Base-by-base conservation (phyloP, 1,140 invertebrate genomes). In the Bombus pyrosoma region DNA sequence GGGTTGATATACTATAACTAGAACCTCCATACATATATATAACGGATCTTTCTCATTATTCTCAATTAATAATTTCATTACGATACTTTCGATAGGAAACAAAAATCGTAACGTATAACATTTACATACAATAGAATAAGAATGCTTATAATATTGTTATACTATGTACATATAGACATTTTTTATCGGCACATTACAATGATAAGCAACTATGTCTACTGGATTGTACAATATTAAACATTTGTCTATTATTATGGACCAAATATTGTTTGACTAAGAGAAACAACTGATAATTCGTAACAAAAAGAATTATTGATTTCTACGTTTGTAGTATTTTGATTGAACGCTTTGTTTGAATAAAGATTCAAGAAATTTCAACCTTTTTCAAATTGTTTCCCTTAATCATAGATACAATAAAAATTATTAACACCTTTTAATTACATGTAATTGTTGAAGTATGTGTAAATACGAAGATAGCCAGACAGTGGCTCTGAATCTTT, bases 91-190 rank as follows among this genome's bases (percentile, higher is more conserved):
- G 10, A 72, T 53, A 18, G 34, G 69, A 32, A 41, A 85, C 28
- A 79, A 43, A 43, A 18, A 59, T 39, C 32, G 22, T 22, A 83
- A 76, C 18, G 13, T n/a, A 12, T 68, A 53, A 81, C 25, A 2
- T 68, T 81, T 80, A 43, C 34, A 25, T 81, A 75, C n/a, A 74
- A 74, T 37, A 22, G 59, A 74, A 53, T 57, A 66, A 22, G 28
- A 25, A 85, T 75, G 69, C 71, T 72, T 81, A 68, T 9, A 22
- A 18, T 85, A 74, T 22, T 34, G 6, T 73, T 80, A 81, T 59
- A 68, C 57, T 81, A 81, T 85, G 41, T 85, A 85, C 76, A 85
- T 85, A 80, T 80, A 85, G 53, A 85, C 76, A 80, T 78, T 72
- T 68, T 84, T 84, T 83, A 68, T 69, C 75, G 34, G 75, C 43